These are phyloP conservation scores for Saccostrea cuccullata DNA, from an alignment of 1,140 invertebrate genomes.

Conservation along the genomic window DNA sequence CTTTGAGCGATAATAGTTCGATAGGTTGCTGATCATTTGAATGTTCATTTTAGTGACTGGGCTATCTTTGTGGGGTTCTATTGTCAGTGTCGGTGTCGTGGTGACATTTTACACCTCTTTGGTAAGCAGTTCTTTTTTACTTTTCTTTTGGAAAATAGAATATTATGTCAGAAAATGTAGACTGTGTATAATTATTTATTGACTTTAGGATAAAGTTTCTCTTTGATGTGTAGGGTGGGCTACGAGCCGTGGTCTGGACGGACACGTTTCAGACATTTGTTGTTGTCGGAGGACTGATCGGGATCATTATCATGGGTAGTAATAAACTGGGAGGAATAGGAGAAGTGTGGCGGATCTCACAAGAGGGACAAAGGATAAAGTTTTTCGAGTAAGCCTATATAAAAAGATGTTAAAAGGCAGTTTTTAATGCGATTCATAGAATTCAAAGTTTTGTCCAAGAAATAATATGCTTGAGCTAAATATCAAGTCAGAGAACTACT, in stretches of 20 bases:
- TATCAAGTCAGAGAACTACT: no score
- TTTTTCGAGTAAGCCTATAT: constrained; percentile 82
- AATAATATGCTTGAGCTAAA: no score
- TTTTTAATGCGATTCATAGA: no score
- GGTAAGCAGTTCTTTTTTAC: constrained; percentile 81
- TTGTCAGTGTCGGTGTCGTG: constrained; percentile 89
- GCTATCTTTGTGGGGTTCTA: constrained; percentile 86
- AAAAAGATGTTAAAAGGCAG: no score
- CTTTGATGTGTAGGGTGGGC: constrained; percentile 86
- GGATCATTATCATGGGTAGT: constrained; percentile 85
- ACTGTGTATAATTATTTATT: no score
- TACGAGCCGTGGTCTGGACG: constrained; percentile 93
- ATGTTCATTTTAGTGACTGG: constrained; percentile 85
- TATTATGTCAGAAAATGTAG: no score
- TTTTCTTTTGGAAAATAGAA: no score
- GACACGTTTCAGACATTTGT: constrained; percentile 92
- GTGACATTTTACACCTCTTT: constrained; percentile 92
- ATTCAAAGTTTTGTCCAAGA: no score
- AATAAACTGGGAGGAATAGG: constrained; percentile 83
- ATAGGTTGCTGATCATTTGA: no score
- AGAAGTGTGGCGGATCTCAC: constrained; percentile 84
- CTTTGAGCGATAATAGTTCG: no score
- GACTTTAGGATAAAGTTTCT: not conserved
- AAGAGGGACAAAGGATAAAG: constrained; percentile 83
- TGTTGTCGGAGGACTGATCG: constrained; percentile 89